Conservation (phyloP, 1,140 invertebrate species). For the Drosophila aff. region DNA sequence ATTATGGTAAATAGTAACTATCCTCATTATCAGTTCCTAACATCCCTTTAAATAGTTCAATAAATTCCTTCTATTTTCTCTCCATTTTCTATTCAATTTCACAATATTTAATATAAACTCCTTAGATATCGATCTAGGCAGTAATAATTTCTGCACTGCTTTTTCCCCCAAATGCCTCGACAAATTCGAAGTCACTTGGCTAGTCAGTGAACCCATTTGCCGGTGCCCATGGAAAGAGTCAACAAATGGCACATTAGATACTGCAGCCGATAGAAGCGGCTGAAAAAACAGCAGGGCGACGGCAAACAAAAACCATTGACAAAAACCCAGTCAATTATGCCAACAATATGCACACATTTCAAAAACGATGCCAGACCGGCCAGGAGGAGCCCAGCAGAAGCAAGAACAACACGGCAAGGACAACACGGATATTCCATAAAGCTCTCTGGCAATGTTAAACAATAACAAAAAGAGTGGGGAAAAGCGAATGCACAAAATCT, state of each 20-base stretch:
- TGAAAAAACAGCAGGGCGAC: constrained; percentile 36
- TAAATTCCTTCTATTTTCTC: too few relatives aligned
- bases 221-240: constrained; percentile 61
- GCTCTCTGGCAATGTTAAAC: constrained; percentile 64
- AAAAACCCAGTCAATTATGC: constrained; percentile 79
- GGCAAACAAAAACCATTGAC: constrained; percentile 42
- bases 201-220: constrained; percentile 68
- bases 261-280: constrained; percentile 11
- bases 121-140: constrained; percentile 20
- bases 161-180: constrained; percentile 4
- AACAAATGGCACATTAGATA: constrained; percentile 70
- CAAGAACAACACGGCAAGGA: constrained; percentile 27
- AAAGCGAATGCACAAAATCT: constrained; percentile 13
- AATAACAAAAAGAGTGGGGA: constrained; percentile 40
- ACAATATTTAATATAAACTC: not conserved
- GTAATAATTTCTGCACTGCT: constrained; percentile 29
- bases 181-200: constrained; percentile 51
- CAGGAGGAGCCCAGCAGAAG: constrained; percentile 16
- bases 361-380: constrained; percentile 46
- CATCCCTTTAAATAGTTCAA: too few relatives aligned
- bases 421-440: constrained; percentile 68
- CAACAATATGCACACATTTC: constrained; percentile 79
- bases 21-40: not conserved
- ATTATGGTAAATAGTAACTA: not conserved
- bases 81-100: not conserved